A percentile compares a stretch with the other conserved stretches of the same genome.
phyloP scores from a whole-genome alignment of 2,888 invertebrate genomes.

The Phorcus lineatus region DNA sequence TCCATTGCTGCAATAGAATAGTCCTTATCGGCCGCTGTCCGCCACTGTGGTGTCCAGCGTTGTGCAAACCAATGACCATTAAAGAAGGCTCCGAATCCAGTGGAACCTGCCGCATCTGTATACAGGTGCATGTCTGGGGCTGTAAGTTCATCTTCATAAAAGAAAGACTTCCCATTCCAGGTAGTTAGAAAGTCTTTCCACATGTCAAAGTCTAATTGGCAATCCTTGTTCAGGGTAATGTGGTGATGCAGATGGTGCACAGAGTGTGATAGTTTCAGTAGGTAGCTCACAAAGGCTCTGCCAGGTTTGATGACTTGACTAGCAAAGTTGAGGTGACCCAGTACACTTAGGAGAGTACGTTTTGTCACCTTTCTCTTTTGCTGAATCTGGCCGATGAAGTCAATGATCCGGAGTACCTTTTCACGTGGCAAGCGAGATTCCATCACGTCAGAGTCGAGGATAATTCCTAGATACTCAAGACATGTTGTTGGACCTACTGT shows the following conservation, averaged over 20 bases:
- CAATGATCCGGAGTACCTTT: conserved; percentile 15
- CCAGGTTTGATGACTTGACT: conserved; percentile 30
- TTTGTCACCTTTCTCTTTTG: not conserved
- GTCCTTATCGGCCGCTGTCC: not conserved
- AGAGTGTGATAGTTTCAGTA: conserved; percentile 2
- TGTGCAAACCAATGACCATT: conserved; percentile 34
- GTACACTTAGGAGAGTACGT: not conserved
- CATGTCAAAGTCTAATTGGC: conserved; percentile 35
- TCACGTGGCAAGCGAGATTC: conserved; percentile 22
- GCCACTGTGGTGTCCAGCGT: conserved; percentile 26
- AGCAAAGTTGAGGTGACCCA: conserved; percentile 35
- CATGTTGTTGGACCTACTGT: conserved; percentile 21
- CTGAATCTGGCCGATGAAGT: not conserved
- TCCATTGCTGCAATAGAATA: conserved; percentile 30
- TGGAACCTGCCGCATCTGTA: not conserved
- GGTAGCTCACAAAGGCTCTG: conserved; percentile 21
- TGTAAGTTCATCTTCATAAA: conserved; percentile 30
- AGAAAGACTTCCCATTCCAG: conserved; percentile 42
- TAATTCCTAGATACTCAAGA: conserved; percentile 31
- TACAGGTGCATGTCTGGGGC: not conserved
- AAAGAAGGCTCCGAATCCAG: conserved; percentile 21
- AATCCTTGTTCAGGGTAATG: conserved; percentile 19
- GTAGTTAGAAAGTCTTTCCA: conserved; percentile 26
- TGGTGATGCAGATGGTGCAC: conserved; percentile 27
- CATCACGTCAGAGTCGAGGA: conserved; percentile 18